These are phyloP conservation scores for Thunnus albacares DNA, from an alignment of 2,797 vertebrate species.

Conservation along the genomic window DNA sequence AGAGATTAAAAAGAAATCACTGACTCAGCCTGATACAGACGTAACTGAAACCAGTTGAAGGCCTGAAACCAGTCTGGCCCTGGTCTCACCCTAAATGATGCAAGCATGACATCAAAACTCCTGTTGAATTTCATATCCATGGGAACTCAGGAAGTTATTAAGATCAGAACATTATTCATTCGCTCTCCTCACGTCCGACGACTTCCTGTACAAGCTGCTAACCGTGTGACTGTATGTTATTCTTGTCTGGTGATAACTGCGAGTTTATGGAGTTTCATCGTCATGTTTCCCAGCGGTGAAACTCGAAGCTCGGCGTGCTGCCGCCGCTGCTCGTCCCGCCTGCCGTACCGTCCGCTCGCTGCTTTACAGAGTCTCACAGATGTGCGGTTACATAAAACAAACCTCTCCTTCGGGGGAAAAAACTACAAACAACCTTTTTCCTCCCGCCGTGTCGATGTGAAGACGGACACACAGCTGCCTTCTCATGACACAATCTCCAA, in stretches of 20 bases:
- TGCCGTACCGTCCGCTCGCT: no score
- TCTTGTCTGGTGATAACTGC: not conserved
- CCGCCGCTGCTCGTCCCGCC: not conserved
- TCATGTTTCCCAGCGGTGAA: constrained; percentile 28
- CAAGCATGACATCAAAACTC: not conserved
- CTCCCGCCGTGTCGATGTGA: constrained; percentile 19
- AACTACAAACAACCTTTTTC: constrained; percentile 10
- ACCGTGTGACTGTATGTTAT: not conserved
- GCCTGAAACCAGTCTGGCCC: no score
- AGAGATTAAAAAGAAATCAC: no score
- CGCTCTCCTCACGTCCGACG: not conserved
- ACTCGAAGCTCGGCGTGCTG: not conserved
- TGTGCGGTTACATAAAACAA: constrained; percentile 48
- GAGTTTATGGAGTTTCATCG: not conserved
- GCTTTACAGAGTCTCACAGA: constrained; percentile 27
- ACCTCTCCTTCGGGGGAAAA: constrained; percentile 54
- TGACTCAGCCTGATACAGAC: no score
- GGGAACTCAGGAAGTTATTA: constrained; percentile 65
- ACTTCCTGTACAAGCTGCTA: constrained; percentile 40
- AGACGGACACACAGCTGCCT: constrained; percentile 68
- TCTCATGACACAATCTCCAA: constrained; percentile 67
- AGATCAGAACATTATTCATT: constrained; percentile 47
- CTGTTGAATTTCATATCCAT: constrained; percentile 35
- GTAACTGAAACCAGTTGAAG: no score
- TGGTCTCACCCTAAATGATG: not conserved